Conservation (phyloP, 2,113 vertebrate genomes). For the Grus americana region DNA sequence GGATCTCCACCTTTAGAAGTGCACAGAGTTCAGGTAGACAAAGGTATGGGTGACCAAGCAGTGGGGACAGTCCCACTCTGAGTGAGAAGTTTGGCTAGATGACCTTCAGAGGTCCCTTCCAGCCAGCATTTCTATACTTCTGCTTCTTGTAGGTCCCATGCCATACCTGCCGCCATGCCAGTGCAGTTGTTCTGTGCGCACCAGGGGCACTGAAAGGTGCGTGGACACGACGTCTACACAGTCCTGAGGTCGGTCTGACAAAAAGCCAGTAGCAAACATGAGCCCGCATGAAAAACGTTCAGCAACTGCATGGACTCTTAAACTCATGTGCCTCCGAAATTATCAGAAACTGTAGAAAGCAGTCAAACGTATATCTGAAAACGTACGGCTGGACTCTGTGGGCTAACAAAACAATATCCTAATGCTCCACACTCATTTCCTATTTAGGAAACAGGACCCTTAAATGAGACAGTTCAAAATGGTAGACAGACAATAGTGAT, state of each 20-base stretch:
- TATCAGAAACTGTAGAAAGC: not conserved
- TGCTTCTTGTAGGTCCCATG: not conserved
- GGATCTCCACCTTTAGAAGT: not conserved
- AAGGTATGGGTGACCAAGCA: accelerated
- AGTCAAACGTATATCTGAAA: not conserved
- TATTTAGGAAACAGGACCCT: not conserved
- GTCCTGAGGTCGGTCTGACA: accelerated
- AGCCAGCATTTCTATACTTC: not conserved
- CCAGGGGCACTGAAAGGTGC: not conserved
- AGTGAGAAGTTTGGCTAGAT: not conserved
- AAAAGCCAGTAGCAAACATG: accelerated
- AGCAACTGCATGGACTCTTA: not conserved
- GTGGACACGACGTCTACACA: not conserved
- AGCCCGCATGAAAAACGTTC: not conserved
- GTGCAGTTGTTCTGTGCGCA: not conserved
- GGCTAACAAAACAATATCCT: not conserved
- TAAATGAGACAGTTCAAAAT: not conserved
- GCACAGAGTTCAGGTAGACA: not conserved
- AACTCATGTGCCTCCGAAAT: not conserved
- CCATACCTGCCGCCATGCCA: not conserved
- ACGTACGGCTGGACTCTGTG: not conserved
- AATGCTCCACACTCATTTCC: not conserved
- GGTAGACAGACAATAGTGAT: not conserved
- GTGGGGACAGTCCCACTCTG: not conserved
- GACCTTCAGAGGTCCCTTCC: not conserved